phyloP scores from a whole-genome alignment of 1,140 invertebrate genomes.

The Phenacoccus solenopsis region DNA sequence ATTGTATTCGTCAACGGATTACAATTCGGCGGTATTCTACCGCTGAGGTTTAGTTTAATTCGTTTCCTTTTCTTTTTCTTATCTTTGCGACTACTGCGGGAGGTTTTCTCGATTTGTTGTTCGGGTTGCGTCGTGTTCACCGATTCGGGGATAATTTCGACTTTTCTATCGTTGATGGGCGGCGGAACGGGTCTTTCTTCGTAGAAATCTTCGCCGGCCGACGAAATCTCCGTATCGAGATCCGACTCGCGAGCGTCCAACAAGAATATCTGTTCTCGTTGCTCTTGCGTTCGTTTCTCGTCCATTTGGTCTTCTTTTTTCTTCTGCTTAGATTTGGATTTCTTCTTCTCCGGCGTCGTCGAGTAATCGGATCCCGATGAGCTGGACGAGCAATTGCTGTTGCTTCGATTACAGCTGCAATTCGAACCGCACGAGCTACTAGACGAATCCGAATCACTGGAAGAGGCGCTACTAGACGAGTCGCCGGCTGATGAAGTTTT shows the following conservation, averaged over 20 bases:
- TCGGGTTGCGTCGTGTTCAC: neutral
- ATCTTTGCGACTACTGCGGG: neutral
- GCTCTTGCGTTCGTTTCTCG: neutral
- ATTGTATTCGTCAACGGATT: neutral
- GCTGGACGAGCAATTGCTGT: constrained; percentile 45
- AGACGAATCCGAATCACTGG: constrained; percentile 56
- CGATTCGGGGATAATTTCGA: no score
- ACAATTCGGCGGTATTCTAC: neutral
- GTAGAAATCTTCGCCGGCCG: constrained; percentile 76
- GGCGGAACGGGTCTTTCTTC: constrained; percentile 60
- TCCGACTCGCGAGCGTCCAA: constrained; percentile 57
- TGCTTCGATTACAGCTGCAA: constrained; percentile 60
- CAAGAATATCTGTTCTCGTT: constrained; percentile 26
- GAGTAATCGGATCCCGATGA: constrained; percentile 53
- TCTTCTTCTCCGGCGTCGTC: constrained; percentile 36
- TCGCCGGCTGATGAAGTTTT: neutral
- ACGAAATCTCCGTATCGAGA: constrained; percentile 65
- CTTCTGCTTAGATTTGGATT: constrained; percentile 30
- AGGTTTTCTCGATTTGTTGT: neutral
- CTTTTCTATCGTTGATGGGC: neutral
- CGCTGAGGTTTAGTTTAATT: neutral
- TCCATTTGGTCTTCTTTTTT: constrained; percentile 29
- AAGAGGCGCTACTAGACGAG: constrained; percentile 35
- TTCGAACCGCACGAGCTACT: constrained; percentile 65
- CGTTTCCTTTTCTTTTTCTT: constrained; percentile 20